phyloP scores from a whole-genome alignment of 1,140 invertebrate genomes.

The Diorhabda sublineata region DNA sequence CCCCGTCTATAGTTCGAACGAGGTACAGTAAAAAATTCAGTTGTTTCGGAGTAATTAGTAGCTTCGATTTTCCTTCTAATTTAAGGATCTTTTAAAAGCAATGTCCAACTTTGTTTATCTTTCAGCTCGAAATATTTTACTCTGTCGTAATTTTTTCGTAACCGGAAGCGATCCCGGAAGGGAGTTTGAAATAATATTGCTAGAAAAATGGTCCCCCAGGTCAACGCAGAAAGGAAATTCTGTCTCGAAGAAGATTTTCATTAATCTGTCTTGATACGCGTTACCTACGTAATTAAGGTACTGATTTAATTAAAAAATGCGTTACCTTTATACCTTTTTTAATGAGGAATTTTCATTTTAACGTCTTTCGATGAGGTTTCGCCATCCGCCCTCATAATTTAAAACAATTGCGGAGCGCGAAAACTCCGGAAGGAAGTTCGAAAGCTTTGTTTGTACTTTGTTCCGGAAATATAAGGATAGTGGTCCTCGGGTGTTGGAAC shows the following conservation, averaged over 20 bases:
- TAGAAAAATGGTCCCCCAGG: slow-evolving; percentile 5
- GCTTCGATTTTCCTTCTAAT: neutral
- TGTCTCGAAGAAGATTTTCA: too few species aligned
- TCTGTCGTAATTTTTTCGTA: slow-evolving; percentile 7
- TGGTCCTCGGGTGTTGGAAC: slow-evolving; percentile 1
- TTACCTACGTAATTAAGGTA: too few species aligned
- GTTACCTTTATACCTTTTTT: too few species aligned
- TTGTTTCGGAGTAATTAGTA: neutral
- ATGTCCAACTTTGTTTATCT: neutral
- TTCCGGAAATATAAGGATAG: slow-evolving; percentile 2
- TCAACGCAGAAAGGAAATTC: too few species aligned
- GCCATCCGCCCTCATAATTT: neutral
- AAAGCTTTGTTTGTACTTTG: neutral
- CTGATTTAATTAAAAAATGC: too few species aligned
- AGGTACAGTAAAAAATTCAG: neutral
- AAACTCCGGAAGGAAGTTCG: neutral
- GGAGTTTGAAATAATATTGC: slow-evolving; percentile 6
- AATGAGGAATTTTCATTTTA: neutral
- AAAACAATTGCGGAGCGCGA: neutral
- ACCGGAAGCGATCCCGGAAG: slow-evolving; percentile 5
- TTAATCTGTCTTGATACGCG: too few species aligned
- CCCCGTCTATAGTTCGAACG: too few species aligned
- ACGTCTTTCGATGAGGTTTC: neutral
- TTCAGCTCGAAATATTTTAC: slow-evolving; percentile 5
- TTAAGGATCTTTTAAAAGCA: neutral